A percentile compares a stretch with the other conserved stretches of the same genome.
Evolutionary conservation across 2,113 vertebrate genomes (phyloP).

Genomic region (Chiloscyllium plagiosum): DNA sequence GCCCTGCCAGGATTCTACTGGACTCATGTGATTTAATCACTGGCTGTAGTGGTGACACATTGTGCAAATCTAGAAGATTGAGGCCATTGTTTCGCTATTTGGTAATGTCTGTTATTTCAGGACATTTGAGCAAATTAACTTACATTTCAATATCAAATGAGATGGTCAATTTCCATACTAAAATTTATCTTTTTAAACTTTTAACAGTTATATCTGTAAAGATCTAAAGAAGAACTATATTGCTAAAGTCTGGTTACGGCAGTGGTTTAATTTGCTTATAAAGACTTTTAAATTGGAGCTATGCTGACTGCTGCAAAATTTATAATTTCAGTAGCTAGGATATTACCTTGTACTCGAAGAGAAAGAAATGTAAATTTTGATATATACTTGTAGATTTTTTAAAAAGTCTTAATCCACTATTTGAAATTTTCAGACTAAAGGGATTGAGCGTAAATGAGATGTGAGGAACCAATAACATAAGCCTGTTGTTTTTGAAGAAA

Average conservation of each 20-base stretch:
- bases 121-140: not conserved
- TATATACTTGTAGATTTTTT: not conserved
- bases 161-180: not conserved
- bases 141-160: not conserved
- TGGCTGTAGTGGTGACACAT: not conserved
- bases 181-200: not conserved
- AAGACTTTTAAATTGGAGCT: not conserved
- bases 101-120: not conserved
- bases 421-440: not conserved
- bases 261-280: not conserved
- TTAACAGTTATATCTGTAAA: too few relatives aligned
- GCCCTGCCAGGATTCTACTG: not conserved
- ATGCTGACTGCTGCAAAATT: not conserved
- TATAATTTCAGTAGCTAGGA: not conserved
- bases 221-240: not conserved
- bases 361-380: not conserved
- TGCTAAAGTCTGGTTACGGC: not conserved
- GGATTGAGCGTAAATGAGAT: not conserved
- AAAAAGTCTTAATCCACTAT: not conserved
- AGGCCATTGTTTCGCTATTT: not conserved
- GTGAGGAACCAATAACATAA: not conserved
- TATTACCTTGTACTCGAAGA: not conserved
- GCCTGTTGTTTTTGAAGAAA: not conserved
- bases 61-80: not conserved
- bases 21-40: not conserved